phyloP scores from a whole-genome alignment of 1,140 invertebrate genomes.

The Bombus cullumanus region DNA sequence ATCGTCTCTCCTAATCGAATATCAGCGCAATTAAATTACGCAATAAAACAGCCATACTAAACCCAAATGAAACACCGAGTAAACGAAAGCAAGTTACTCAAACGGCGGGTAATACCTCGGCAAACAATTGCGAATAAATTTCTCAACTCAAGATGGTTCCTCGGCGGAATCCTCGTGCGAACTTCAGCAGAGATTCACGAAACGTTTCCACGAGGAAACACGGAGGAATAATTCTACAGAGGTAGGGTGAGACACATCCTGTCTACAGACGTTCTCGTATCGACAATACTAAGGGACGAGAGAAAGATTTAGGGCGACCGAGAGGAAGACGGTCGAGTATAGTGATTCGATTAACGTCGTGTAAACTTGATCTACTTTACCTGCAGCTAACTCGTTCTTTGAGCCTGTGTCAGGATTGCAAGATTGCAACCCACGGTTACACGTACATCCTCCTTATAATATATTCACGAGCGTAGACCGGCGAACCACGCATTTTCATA shows the following conservation, averaged over 20 bases:
- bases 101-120: background rate
- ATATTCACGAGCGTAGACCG: background rate
- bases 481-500: slow-evolving; percentile 40
- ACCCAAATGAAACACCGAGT: background rate
- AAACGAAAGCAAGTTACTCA: background rate
- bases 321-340: slow-evolving; percentile 1
- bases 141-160: background rate
- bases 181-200: background rate
- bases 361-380: slow-evolving; percentile 58
- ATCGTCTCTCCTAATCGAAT: background rate
- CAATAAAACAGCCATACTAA: background rate
- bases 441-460: slow-evolving; percentile 12
- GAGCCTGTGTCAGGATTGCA: background rate
- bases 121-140: slow-evolving; percentile 34
- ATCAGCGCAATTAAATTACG: background rate
- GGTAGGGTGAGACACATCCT: background rate
- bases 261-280: background rate
- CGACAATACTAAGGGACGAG: background rate
- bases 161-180: background rate
- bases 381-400: background rate
- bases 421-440: background rate
- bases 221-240: background rate
- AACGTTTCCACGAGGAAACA: background rate
- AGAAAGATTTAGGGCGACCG: background rate
- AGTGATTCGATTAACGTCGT: slow-evolving; percentile 48